Evolutionary conservation across 2,113 vertebrate species (phyloP).

Genomic region (Macquaria australasica): DNA sequence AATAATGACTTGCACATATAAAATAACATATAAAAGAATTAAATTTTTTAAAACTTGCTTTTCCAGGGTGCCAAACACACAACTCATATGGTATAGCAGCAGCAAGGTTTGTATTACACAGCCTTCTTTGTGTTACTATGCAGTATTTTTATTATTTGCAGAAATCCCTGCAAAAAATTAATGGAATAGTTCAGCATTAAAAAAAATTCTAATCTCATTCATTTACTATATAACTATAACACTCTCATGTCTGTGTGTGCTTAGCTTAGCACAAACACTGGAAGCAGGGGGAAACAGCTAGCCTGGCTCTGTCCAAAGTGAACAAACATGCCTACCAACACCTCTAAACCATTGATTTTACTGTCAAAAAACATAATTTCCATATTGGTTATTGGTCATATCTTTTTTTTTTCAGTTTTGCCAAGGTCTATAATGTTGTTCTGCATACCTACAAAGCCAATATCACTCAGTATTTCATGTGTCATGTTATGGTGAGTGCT

Average conservation of each 20-base stretch:
- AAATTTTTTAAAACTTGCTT: background rate
- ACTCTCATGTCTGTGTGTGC: background rate
- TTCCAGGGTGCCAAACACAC: background rate
- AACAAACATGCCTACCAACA: too few relatives aligned
- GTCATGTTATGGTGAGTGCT: background rate
- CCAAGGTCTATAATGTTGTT: background rate
- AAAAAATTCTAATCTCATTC: too few relatives aligned
- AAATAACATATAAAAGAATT: background rate
- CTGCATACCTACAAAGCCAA: too few relatives aligned
- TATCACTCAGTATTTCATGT: too few relatives aligned
- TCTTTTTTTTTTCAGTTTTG: background rate
- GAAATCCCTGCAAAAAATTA: too few relatives aligned
- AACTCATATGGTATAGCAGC: background rate
- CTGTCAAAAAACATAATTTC: background rate
- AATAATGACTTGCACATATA: too few relatives aligned
- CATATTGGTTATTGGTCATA: background rate
- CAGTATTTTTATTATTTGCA: too few relatives aligned
- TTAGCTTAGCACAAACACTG: too few relatives aligned
- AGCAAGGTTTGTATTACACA: background rate
- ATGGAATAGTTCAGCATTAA: background rate
- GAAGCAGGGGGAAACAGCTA: too few relatives aligned
- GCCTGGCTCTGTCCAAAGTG: too few relatives aligned
- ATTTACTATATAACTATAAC: background rate
- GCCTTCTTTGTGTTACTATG: background rate
- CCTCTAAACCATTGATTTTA: too few relatives aligned